Evolutionary conservation across 1,140 invertebrate species (phyloP), one percentile per base, ranked within the genome.

Genomic region (Philotrypesis tridentata): DNA sequence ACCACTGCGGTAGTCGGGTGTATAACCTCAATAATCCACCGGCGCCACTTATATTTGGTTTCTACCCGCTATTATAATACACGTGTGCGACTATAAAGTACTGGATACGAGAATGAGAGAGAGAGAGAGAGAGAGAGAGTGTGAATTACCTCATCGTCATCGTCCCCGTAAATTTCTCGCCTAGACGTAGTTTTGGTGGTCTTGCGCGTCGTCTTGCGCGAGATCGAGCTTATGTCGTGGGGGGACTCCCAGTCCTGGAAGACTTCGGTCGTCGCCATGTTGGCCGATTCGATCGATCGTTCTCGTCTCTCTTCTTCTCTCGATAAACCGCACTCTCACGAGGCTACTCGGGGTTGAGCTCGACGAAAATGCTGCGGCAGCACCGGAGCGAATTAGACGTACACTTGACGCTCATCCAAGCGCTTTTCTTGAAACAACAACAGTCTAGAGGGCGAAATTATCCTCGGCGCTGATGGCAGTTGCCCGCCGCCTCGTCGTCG

Each of bases 221-320:
- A 87, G 73, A 89, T 85, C 4, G 88, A 83, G 29, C 87, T 85
- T 31, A 88, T 85, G 61, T 91, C 91, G 29, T 90, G 87, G 27
- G 91, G 90, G 5, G 86, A 87, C 65, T 91, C 91, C 90, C 90
- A 92, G 60, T 92, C 91, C 84, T 92, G 91, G 67, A 91, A 92
- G 17, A 92, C 87, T 74, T 92, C 89, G 29, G 91, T 92, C 12
- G 90, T 92, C 78, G 91, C 90, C 91, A 92, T 91, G 60, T 83
- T 29, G 61, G 2, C 23, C 21, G 17, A 40, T 40, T 33, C 7
- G 4, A 33, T 70, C 8, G 67, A 40, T 25, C 6, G 21, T 71
- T 11, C 1, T 40, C 17, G 12, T 40, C 17, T 43, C 40, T 43
- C 3, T 37, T 37, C 33, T 43, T 14, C 40, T 14, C 48, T 17